Evolutionary conservation across 2,888 invertebrate species (phyloP), one percentile per base, ranked within the genome.

Genomic region (Xanthia icteritia): DNA sequence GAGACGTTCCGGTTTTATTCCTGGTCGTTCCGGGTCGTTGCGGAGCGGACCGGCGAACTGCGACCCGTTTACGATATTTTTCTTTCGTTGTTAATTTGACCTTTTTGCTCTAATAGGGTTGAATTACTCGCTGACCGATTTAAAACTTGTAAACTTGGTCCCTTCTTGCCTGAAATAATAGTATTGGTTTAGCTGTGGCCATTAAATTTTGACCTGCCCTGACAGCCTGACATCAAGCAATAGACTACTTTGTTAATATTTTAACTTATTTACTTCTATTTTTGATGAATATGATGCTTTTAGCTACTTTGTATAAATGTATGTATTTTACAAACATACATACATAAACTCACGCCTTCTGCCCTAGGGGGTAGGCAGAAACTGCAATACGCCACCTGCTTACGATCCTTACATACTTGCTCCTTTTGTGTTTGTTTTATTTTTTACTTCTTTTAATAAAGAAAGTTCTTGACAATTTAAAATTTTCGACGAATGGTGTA

Each of bases 51-150:
- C 67, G 70, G 17, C 15, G 23, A 66, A n/a, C 13, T 31, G 58
- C 45, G 65, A 39, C 5, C 17, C 58, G 58, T 60, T 71, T 54
- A 61, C 65, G 79, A 73, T 51, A 31, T 60, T 66, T 56, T 82
- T 63, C 31, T n/a, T 48, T 61, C 20, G 51, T 48, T 61, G 20
- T 58, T 82, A 48, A 65, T 69, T 58, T 69, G 8, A 45, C 51
- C n/a, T 66, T 51, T 73, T 72, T 64, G 5, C 36, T 23, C 36
- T 17, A 45, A 66, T 64, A 15, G 20, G 36, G 8, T 54, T 15
- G 15, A 67, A 48, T 63, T 76, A 48, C 20, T 42, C 17, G 20
- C 11, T 48, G n/a, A 36, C 6, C 20, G 54, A 20, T 54, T 58
- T 20, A 45, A 66, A 70, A 45, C 42, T n/a, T 36, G 17, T 51